These are phyloP conservation scores for Calypte anna DNA, from an alignment of 2,113 vertebrate genomes.

Conservation along the genomic window DNA sequence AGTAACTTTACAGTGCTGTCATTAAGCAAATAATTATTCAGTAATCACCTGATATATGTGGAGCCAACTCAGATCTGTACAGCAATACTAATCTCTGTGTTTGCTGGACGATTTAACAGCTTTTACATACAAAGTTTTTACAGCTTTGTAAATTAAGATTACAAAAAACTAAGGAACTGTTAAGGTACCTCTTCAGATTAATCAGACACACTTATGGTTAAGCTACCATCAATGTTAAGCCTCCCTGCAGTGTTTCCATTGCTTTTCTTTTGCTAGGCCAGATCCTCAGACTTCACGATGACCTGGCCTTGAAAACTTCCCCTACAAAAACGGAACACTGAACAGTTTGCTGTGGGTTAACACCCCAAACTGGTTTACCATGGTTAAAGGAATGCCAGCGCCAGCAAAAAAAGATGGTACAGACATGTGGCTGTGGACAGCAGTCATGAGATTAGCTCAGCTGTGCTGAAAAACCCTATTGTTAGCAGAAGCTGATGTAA, in stretches of 20 bases:
- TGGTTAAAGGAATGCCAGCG: constrained; percentile 1
- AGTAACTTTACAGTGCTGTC: background rate
- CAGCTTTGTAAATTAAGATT: background rate
- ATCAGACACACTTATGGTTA: background rate
- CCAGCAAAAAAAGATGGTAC: background rate
- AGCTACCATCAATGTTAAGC: background rate
- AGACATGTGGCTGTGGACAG: background rate
- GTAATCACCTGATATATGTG: background rate
- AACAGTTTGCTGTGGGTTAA: background rate
- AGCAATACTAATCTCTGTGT: background rate
- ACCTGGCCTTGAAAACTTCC: background rate
- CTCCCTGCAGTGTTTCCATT: background rate
- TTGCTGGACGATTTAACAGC: background rate
- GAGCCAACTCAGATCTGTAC: background rate
- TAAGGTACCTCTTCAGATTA: background rate
- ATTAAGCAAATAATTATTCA: background rate
- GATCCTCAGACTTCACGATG: background rate
- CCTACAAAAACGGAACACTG: background rate
- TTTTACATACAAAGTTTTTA: background rate
- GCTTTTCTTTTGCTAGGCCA: background rate
- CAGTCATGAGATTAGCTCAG: background rate
- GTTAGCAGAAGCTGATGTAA: background rate
- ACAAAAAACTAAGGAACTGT: background rate
- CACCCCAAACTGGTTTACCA: background rate
- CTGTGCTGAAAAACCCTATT: background rate